Evolutionary conservation across 23 tunicate genomes (phyloP).

Genomic region (Halocynthia aurantium): DNA sequence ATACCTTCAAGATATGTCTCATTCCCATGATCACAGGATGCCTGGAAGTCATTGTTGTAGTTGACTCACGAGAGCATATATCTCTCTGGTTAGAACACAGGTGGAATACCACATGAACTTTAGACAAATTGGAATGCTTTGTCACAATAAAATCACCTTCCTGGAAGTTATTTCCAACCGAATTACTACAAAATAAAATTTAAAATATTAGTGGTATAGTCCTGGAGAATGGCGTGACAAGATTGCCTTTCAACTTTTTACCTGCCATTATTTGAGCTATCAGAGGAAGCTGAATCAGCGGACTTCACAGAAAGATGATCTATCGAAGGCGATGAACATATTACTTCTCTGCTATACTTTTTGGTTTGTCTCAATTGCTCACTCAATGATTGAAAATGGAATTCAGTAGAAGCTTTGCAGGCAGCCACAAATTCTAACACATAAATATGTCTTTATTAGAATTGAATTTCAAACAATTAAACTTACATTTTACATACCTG

Average conservation of each 20-base stretch:
- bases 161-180: slow-evolving; percentile 6
- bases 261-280: slow-evolving; percentile 11
- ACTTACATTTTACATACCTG: slow-evolving; percentile 15
- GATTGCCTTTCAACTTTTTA: neutral
- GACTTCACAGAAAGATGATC: slow-evolving; percentile 15
- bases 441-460: neutral
- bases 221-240: neutral
- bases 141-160: slow-evolving; percentile 91
- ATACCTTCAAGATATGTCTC: slow-evolving; percentile 71
- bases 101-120: slow-evolving; percentile 87
- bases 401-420: slow-evolving; percentile 80
- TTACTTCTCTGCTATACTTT: neutral
- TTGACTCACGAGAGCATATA: slow-evolving; percentile 45
- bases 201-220: neutral
- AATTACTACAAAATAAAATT: neutral
- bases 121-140: slow-evolving; percentile 91
- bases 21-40: slow-evolving; percentile 69
- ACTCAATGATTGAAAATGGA: slow-evolving; percentile 58
- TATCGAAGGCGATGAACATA: neutral
- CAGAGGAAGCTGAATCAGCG: neutral
- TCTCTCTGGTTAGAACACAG: slow-evolving; percentile 51
- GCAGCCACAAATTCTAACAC: slow-evolving; percentile 47
- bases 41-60: slow-evolving; percentile 64
- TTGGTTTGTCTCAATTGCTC: slow-evolving; percentile 46
- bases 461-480: neutral